These are phyloP conservation scores for Lophura nycthemera DNA, from an alignment of 2,113 vertebrate genomes.

Conservation along the genomic window DNA sequence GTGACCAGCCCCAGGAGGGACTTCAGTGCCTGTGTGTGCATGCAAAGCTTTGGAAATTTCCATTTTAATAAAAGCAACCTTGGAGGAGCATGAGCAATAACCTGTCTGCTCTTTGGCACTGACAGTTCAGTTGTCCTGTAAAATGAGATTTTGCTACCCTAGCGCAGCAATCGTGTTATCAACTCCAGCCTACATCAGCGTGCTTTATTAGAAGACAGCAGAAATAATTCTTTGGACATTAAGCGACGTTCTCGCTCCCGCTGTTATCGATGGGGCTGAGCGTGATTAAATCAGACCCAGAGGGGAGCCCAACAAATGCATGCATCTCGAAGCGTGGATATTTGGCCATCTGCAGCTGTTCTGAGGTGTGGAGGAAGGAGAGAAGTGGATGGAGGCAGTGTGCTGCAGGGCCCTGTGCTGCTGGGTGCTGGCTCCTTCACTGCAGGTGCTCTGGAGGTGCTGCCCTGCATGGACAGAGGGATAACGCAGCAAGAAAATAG, in stretches of 20 bases:
- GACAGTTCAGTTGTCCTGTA: conserved; percentile 36
- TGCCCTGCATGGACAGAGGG: neutral
- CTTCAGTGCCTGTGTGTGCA: neutral
- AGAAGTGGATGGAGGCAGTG: too few relatives aligned
- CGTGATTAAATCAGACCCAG: conserved; percentile 39
- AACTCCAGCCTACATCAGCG: neutral
- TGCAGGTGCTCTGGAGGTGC: neutral
- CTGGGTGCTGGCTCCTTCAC: neutral
- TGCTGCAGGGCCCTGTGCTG: neutral
- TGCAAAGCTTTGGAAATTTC: conserved; percentile 61
- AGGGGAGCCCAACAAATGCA: neutral
- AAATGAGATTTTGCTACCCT: conserved; percentile 61
- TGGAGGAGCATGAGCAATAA: conserved; percentile 53
- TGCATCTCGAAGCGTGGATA: neutral
- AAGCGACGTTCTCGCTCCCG: neutral
- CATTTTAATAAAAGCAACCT: conserved; percentile 72
- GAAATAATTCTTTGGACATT: conserved; percentile 39
- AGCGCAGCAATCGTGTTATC: neutral
- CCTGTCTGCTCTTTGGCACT: conserved; percentile 58
- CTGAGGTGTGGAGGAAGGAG: neutral
- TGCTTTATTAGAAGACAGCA: conserved; percentile 39
- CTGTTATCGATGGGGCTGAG: conserved; percentile 1
- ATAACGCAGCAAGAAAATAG: neutral
- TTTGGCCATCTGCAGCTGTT: neutral
- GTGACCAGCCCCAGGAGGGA: rapidly evolving